Evolutionary conservation across 2,113 vertebrate genomes (phyloP).

Genomic region (Sphyrna mokarran): DNA sequence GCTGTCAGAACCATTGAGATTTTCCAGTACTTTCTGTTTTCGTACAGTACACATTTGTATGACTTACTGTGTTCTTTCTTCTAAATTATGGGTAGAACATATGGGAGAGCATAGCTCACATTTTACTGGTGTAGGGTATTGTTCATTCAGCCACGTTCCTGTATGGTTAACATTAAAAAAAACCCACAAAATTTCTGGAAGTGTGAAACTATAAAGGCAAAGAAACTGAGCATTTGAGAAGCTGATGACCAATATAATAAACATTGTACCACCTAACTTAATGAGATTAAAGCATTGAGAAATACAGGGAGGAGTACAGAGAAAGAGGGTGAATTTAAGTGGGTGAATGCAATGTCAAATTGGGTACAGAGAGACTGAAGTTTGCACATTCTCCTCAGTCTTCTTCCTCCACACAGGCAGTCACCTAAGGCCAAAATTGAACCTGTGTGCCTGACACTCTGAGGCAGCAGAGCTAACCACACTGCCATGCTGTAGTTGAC

Average conservation of each 20-base stretch:
- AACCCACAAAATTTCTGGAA: background rate
- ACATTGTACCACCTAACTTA: background rate
- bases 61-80: background rate
- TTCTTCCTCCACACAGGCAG: too few relatives aligned
- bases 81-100: background rate
- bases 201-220: background rate
- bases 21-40: too few relatives aligned
- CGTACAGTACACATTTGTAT: background rate
- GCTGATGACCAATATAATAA: background rate
- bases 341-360: background rate
- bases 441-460: too few relatives aligned
- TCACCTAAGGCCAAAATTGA: too few relatives aligned
- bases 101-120: background rate
- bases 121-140: background rate
- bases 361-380: too few relatives aligned
- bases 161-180: background rate
- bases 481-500: background rate
- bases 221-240: background rate
- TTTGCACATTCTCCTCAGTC: too few relatives aligned
- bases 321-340: background rate
- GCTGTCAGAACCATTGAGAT: too few relatives aligned
- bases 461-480: too few relatives aligned
- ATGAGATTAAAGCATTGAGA: background rate
- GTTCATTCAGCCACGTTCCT: background rate
- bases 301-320: background rate